phyloP scores from a whole-genome alignment of 2,888 invertebrate genomes.

The Troides aeacus region DNA sequence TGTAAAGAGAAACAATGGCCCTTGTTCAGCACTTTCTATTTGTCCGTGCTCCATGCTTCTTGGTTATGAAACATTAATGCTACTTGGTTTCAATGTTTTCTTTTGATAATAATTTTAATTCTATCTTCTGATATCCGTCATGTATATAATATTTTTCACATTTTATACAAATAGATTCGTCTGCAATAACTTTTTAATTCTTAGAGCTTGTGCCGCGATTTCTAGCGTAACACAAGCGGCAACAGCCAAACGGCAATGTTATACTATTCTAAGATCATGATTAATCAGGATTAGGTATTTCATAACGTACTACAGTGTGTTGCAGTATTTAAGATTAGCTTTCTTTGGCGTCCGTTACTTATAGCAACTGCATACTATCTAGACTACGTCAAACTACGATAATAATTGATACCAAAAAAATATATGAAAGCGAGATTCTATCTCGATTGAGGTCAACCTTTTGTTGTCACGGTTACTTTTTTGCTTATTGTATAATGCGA shows the following conservation, averaged over 20 bases:
- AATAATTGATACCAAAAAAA: not conserved
- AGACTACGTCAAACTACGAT: not conserved
- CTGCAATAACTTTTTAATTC: not conserved
- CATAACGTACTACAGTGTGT: too few species aligned
- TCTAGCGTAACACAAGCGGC: not conserved
- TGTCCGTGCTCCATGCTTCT: slow-evolving; percentile 15
- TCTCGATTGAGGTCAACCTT: not conserved
- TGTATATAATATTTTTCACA: not conserved
- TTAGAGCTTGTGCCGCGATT: not conserved
- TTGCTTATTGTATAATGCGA: not conserved
- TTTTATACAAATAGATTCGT: too few species aligned
- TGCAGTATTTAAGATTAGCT: too few species aligned
- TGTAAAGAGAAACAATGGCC: slow-evolving; percentile 28
- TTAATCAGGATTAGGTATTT: too few species aligned
- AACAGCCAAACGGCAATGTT: not conserved
- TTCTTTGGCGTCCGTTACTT: too few species aligned
- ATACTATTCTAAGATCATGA: not conserved
- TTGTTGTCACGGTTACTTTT: not conserved
- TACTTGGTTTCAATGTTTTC: not conserved
- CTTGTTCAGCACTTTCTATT: slow-evolving; percentile 30
- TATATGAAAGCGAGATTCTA: not conserved
- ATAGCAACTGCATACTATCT: too few species aligned
- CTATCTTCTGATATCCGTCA: not conserved
- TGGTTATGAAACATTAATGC: slow-evolving; percentile 24
- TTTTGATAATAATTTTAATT: not conserved